Evolutionary conservation across 2,797 vertebrate genomes (phyloP).

Genomic region (Fistularia commersonii): DNA sequence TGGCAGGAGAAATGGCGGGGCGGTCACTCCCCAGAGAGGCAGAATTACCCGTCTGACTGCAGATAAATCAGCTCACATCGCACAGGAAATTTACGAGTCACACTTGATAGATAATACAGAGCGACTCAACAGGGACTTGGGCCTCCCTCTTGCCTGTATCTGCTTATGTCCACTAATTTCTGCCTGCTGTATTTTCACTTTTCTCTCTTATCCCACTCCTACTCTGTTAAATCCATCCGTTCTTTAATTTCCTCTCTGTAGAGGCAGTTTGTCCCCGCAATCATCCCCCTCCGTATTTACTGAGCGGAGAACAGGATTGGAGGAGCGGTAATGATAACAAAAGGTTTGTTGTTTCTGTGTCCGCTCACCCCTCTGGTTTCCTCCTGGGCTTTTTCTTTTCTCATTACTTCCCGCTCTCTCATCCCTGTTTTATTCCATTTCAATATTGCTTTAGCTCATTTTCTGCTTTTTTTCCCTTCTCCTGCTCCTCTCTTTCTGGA

Average conservation of each 20-base stretch:
- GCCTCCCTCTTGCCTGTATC: constrained; percentile 12
- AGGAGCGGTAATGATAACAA: constrained; percentile 34
- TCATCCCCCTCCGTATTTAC: constrained; percentile 36
- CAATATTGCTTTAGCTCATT: constrained; percentile 4
- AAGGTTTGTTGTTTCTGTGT: constrained; percentile 29
- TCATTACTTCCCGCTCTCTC: constrained; percentile 25
- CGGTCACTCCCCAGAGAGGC: constrained; percentile 36
- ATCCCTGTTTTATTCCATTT: not conserved
- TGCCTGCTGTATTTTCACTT: constrained; percentile 22
- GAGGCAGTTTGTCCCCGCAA: constrained; percentile 20
- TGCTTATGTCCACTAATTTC: constrained; percentile 38
- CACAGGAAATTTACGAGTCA: constrained; percentile 63
- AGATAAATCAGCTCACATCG: constrained; percentile 58
- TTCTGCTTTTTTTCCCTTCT: constrained; percentile 4
- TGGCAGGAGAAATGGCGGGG: constrained; percentile 5
- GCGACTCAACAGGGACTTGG: constrained; percentile 11
- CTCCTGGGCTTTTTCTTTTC: constrained; percentile 18
- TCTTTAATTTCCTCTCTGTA: constrained; percentile 39
- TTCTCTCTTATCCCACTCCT: constrained; percentile 15
- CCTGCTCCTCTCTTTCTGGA: constrained; percentile 8
- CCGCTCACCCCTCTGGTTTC: constrained; percentile 27
- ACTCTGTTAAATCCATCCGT: constrained; percentile 26
- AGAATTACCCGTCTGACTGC: constrained; percentile 59
- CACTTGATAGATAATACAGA: constrained; percentile 68
- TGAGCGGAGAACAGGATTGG: constrained; percentile 22